These are phyloP conservation scores for Ophion ellenae DNA, from an alignment of 2,888 invertebrate species.

Conservation along the genomic window DNA sequence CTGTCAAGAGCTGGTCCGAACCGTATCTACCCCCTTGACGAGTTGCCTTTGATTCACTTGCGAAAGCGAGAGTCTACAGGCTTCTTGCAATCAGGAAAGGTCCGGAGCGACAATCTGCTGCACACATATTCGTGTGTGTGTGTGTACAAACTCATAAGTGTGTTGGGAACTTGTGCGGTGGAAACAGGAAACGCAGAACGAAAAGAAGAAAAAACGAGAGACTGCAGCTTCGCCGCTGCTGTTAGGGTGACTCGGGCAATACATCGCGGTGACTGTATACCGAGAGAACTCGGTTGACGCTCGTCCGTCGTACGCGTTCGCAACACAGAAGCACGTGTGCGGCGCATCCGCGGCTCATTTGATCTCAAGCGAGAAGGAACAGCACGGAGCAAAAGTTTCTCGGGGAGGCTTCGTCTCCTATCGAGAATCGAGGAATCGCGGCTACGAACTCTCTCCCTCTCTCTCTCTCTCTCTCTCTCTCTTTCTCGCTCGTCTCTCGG, in stretches of 20 bases:
- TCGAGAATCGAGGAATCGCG: conserved; percentile 56
- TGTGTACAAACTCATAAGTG: neutral
- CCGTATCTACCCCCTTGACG: no score
- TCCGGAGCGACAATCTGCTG: no score
- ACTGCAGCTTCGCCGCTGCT: conserved; percentile 18
- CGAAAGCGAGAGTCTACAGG: no score
- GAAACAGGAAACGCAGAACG: conserved; percentile 48
- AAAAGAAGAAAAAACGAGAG: conserved; percentile 10
- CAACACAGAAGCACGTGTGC: conserved; percentile 33
- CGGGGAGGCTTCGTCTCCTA: conserved; percentile 36
- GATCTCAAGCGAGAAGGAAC: conserved; percentile 44
- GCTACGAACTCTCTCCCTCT: neutral
- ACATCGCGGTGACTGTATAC: conserved; percentile 37
- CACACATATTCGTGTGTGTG: no score
- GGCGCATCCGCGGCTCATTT: conserved; percentile 58
- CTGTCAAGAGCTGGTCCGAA: no score
- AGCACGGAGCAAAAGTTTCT: conserved; percentile 8
- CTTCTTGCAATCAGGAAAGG: no score
- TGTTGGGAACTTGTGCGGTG: conserved; percentile 16
- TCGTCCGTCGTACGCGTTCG: conserved; percentile 32
- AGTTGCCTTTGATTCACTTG: no score
- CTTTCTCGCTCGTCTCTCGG: conserved; percentile 3
- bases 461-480: conserved; percentile 1
- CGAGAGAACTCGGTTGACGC: conserved; percentile 25
- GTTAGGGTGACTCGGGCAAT: conserved; percentile 36